Evolutionary conservation across 2,113 vertebrate genomes (phyloP).

Genomic region (Sprattus sprattus): DNA sequence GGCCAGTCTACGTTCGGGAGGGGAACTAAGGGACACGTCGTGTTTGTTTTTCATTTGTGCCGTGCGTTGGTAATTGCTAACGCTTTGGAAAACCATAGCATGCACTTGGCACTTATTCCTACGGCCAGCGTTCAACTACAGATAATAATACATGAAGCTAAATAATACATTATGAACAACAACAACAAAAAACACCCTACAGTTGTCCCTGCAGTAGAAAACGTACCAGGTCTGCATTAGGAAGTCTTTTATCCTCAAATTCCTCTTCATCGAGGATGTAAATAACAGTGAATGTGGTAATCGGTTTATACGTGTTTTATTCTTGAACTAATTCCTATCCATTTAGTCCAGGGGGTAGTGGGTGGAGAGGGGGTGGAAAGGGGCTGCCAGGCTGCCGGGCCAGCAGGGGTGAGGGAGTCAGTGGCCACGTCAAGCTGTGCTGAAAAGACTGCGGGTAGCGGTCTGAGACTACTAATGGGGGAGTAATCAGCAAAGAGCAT

Average conservation of each 20-base stretch:
- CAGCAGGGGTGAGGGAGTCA: too few species aligned
- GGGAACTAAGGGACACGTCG: constrained; percentile 43
- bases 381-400: not conserved
- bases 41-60: constrained; percentile 47
- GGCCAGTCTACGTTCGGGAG: constrained; percentile 49
- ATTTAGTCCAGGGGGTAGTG: not conserved
- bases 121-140: not conserved
- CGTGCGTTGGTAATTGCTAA: constrained; percentile 36
- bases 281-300: not conserved
- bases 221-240: not conserved
- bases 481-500: not conserved
- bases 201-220: not conserved
- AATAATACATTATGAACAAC: not conserved
- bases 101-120: constrained; percentile 14
- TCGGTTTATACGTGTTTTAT: not conserved
- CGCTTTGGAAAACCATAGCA: constrained; percentile 28
- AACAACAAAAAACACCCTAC: not conserved
- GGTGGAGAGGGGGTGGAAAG: not conserved
- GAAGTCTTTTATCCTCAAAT: not conserved
- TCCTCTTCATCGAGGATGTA: not conserved
- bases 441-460: not conserved
- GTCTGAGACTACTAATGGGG: not conserved
- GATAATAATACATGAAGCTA: not conserved
- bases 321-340: not conserved
- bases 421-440: not conserved